Evolutionary conservation across 1,140 invertebrate species (phyloP).

Genomic region (Papilio aristodemus): DNA sequence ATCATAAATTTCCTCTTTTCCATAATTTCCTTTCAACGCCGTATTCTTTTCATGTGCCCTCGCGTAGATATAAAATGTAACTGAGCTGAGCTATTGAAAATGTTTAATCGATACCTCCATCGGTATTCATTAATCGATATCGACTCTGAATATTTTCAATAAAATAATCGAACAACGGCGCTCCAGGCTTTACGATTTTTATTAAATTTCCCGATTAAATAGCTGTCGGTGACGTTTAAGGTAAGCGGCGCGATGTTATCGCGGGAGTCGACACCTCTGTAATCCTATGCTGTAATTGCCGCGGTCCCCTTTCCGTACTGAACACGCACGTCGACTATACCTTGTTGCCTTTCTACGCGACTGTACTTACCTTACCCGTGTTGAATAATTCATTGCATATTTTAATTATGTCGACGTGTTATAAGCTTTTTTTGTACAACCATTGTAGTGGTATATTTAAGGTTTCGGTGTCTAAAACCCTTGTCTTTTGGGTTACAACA

Average conservation of each 20-base stretch:
- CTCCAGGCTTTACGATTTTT: slow-evolving; percentile 54
- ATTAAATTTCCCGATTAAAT: slow-evolving; percentile 70
- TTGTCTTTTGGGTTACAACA: background rate
- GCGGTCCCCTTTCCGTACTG: slow-evolving; percentile 35
- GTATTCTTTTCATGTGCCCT: slow-evolving; percentile 3
- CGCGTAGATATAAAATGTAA: slow-evolving; percentile 18
- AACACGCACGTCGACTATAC: background rate
- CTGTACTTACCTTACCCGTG: background rate
- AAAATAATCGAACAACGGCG: slow-evolving; percentile 50
- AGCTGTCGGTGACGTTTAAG: slow-evolving; percentile 49
- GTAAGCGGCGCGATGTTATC: slow-evolving; percentile 62
- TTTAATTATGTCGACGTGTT: background rate
- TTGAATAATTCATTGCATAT: background rate
- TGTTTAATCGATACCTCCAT: slow-evolving; percentile 33
- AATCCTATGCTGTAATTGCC: slow-evolving; percentile 42
- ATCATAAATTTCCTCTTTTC: too few relatives aligned
- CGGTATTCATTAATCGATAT: slow-evolving; percentile 40
- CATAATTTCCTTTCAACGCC: background rate
- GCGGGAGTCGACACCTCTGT: slow-evolving; percentile 59
- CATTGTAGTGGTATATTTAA: too few relatives aligned
- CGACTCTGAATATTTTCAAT: slow-evolving; percentile 43
- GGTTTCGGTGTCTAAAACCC: too few relatives aligned
- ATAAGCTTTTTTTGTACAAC: background rate
- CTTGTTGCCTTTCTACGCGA: background rate
- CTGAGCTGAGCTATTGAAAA: slow-evolving; percentile 22